Base-by-base conservation (phyloP, 1,140 invertebrate genomes). In the Formica exsecta region DNA sequence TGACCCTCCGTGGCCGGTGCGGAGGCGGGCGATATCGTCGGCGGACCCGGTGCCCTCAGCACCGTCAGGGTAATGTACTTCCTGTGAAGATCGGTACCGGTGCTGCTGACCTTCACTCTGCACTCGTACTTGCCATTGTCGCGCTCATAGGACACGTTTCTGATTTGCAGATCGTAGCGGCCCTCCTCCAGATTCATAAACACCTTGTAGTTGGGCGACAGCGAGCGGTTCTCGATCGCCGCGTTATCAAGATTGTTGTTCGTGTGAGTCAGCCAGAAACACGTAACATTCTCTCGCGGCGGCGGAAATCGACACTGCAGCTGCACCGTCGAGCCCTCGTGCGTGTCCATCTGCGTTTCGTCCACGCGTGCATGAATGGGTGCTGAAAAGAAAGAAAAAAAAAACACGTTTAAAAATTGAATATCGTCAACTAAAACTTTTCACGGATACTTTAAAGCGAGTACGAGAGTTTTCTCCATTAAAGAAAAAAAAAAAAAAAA, bases 111-210 rank as follows among this genome's bases (percentile, higher is more conserved):
- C 94, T 98, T 98, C 62, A 98, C 96, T 29, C 97, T 96, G 93
- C 98, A 99, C 95, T 98, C 98, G 95, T 99, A 99, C 86, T 97
- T 96, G 6, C 98, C 98, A 92, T 99, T 98, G 95, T 99, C 98
- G 0, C 98, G 96, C 91, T 97, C 97, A 95, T 99, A 99, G 29
- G 97, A 97, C 0, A 98, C 97, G 92, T 98, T 98, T 25, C 96
- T 96, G 87, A 99, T 98, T 92, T 97, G 96, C 89, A 99, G 96
- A 95, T 99, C 98, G 95, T 98, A 99, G 44, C 97, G 96, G 19
- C 98, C 98, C 74, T 97, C 96, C 16, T 96, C 96, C 7, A 98
- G 97, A 13, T 93, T 88, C 94, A 95, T 93, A 68, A 91, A 92
- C 0, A 95, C 94, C 6, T 92, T 90, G 80, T 95, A 95, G 65